Evolutionary conservation across 2,797 vertebrate species (phyloP).

Genomic region (Spinibarbus caldwelli): DNA sequence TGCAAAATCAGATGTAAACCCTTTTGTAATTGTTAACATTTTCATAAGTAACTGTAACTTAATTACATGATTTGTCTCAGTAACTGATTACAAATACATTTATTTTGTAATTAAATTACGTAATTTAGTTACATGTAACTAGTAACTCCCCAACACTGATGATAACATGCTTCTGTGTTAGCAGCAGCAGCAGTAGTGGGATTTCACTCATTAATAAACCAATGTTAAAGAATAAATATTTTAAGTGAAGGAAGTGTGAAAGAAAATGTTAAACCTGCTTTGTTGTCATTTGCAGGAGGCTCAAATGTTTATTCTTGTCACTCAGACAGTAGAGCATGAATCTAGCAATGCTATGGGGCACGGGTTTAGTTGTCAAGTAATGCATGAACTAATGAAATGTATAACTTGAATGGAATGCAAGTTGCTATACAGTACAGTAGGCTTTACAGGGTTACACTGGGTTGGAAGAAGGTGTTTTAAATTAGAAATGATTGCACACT

Average conservation of each 20-base stretch:
- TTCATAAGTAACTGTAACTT: no score
- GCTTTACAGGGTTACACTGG: not conserved
- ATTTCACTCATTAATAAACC: no score
- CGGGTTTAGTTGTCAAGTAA: not conserved
- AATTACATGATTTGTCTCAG: no score
- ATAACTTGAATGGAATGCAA: not conserved
- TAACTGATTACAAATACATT: no score
- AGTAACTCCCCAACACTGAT: no score
- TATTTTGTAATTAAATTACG: no score
- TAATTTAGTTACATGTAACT: no score
- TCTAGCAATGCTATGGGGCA: not conserved
- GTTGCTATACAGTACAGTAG: not conserved
- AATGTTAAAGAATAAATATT: not conserved
- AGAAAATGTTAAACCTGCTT: not conserved
- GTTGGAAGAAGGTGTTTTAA: not conserved
- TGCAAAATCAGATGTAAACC: no score
- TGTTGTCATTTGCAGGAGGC: not conserved
- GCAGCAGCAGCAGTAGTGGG: no score
- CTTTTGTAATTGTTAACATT: no score
- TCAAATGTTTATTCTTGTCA: not conserved
- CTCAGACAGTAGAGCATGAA: not conserved
- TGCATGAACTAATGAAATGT: not conserved
- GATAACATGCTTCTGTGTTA: no score
- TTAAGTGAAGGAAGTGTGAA: not conserved
- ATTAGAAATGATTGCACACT: not conserved